These are phyloP conservation scores for Numenius phaeopus DNA, from an alignment of 2,797 vertebrate species.

Conservation along the genomic window DNA sequence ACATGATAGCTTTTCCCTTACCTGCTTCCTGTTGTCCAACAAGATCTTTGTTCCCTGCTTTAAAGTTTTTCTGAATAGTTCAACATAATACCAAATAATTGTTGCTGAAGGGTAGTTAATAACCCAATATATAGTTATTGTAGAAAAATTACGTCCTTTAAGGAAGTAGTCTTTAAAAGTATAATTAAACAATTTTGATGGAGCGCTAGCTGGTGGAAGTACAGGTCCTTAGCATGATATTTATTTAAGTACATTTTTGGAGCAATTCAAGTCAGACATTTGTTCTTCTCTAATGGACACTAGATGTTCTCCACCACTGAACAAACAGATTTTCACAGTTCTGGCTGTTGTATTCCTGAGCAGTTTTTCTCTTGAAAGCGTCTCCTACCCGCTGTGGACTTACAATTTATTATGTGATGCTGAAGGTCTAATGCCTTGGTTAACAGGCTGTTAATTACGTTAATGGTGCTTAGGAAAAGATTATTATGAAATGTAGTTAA, in stretches of 20 bases:
- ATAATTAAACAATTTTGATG: conserved; percentile 8
- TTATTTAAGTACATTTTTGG: conserved; percentile 18
- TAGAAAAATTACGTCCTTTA: not conserved
- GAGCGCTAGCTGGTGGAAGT: not conserved
- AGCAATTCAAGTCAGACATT: conserved; percentile 19
- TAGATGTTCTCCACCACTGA: conserved; percentile 29
- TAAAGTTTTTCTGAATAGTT: not conserved
- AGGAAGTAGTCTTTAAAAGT: conserved; percentile 1
- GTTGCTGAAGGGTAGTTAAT: conserved; percentile 34
- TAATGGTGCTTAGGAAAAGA: conserved; percentile 64
- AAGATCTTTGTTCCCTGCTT: not conserved
- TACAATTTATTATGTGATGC: conserved; percentile 27
- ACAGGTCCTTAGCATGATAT: not conserved
- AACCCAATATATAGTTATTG: not conserved
- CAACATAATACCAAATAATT: not conserved
- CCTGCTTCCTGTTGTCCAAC: not conserved
- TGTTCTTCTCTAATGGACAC: not conserved
- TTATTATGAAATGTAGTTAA: conserved; percentile 64
- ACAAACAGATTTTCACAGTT: conserved; percentile 51
- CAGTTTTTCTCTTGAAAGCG: not conserved
- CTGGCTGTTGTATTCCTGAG: conserved; percentile 7
- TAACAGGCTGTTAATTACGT: conserved; percentile 68
- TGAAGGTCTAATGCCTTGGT: conserved; percentile 42
- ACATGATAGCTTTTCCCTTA: not conserved
- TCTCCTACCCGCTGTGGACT: conserved; percentile 37